Evolutionary conservation across 1,140 invertebrate species (phyloP).

Genomic region (Hyles euphorbiae): DNA sequence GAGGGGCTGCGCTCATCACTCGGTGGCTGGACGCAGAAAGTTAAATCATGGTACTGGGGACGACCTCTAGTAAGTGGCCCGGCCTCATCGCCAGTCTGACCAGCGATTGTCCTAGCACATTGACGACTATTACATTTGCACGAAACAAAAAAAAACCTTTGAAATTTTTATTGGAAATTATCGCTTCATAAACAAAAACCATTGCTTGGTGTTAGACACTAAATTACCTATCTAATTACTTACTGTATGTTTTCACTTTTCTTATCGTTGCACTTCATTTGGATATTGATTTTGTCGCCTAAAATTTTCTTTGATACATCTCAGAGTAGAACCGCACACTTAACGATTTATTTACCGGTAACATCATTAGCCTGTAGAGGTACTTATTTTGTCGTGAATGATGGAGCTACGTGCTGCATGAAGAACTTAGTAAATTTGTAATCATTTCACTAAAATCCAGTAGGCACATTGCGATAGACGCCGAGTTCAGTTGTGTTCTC

Average conservation of each 20-base stretch:
- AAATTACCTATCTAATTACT: slow-evolving; percentile 18
- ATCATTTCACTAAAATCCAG: slow-evolving; percentile 16
- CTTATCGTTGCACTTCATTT: slow-evolving; percentile 63
- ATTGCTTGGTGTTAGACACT: slow-evolving; percentile 68
- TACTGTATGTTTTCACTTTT: slow-evolving; percentile 60
- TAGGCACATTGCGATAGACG: no score
- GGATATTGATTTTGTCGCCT: slow-evolving; percentile 47
- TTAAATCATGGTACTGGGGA: slow-evolving; percentile 96
- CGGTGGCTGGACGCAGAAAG: slow-evolving; percentile 94
- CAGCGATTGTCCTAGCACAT: slow-evolving; percentile 68
- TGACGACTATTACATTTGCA: slow-evolving; percentile 67
- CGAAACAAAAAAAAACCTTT: slow-evolving; percentile 47
- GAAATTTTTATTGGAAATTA: slow-evolving; percentile 53
- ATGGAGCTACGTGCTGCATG: slow-evolving; percentile 53
- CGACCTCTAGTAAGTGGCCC: slow-evolving; percentile 92
- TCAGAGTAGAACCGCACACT: slow-evolving; percentile 34
- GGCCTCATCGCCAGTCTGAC: slow-evolving; percentile 56
- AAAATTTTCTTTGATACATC: slow-evolving; percentile 36
- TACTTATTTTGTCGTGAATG: slow-evolving; percentile 43
- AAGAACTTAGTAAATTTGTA: slow-evolving; percentile 27
- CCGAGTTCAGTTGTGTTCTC: no score
- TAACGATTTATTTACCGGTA: slow-evolving; percentile 33
- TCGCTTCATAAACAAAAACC: slow-evolving; percentile 56
- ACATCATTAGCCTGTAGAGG: slow-evolving; percentile 54
- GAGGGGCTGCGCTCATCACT: slow-evolving; percentile 92